Percentiles rank a stretch among this genome's conserved stretches.
phyloP scores from a whole-genome alignment of 2,888 invertebrate species.

The Prosopocoilus inquinatus region DNA sequence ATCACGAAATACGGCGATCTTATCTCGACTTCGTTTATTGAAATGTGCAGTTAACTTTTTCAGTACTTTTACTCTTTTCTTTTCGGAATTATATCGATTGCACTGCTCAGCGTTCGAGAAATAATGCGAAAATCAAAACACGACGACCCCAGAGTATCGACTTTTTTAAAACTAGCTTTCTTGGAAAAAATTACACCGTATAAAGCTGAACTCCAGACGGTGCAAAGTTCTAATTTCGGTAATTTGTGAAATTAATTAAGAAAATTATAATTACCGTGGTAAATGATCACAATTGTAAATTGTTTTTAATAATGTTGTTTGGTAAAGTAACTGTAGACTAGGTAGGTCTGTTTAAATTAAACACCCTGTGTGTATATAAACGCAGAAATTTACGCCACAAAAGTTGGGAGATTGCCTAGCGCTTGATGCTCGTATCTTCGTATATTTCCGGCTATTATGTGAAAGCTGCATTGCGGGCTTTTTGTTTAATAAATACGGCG shows the following conservation, averaged over 20 bases:
- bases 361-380: no score
- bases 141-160: not conserved
- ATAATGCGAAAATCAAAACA: not conserved
- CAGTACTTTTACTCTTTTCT: not conserved
- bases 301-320: no score
- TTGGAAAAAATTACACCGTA: no score
- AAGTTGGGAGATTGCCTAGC: not conserved
- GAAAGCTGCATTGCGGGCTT: conserved; percentile 9
- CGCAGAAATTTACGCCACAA: no score
- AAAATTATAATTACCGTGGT: no score
- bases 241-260: no score
- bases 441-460: conserved; percentile 7
- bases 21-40: conserved; percentile 5
- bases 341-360: no score
- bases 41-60: conserved; percentile 2
- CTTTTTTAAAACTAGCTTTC: not conserved
- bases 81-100: not conserved
- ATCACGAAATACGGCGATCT: conserved; percentile 12
- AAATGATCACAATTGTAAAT: no score
- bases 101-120: not conserved
- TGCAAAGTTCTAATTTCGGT: no score
- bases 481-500: conserved; percentile 8
- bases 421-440: conserved; percentile 4
- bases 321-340: no score
- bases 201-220: no score